These are phyloP conservation scores for Malurus leucopterus DNA, from an alignment of 2,797 vertebrate species.

Conservation along the genomic window DNA sequence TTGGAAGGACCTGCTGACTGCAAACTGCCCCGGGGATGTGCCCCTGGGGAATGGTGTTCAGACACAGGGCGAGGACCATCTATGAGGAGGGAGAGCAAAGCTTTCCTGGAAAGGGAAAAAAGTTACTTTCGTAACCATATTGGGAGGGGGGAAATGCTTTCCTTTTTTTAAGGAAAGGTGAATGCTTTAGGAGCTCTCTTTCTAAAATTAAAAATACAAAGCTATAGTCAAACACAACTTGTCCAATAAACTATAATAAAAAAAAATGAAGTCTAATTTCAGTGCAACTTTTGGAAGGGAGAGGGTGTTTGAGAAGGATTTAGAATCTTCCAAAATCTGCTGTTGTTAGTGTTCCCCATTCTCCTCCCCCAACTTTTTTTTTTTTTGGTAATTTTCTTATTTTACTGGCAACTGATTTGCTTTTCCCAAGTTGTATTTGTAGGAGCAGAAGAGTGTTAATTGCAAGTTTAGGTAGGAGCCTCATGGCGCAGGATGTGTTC, in stretches of 20 bases:
- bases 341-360: rapidly evolving
- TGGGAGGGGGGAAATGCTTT: rapidly evolving
- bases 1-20: neutral
- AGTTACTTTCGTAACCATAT: neutral
- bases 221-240: neutral
- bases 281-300: neutral
- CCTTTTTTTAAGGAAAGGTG: rapidly evolving
- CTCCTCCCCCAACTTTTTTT: rapidly evolving
- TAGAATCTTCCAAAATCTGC: neutral
- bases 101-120: neutral
- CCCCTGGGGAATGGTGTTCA: neutral
- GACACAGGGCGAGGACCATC: neutral
- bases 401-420: neutral
- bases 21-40: neutral
- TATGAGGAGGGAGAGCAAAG: neutral
- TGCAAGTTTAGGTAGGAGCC: neutral
- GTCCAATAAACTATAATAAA: neutral
- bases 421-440: neutral
- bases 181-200: neutral
- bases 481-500: rapidly evolving
- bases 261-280: neutral
- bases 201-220: neutral
- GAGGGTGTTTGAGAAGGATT: neutral
- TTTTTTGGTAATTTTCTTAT: neutral
- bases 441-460: neutral